Evolutionary conservation across 2,888 invertebrate species (phyloP).

Genomic region (Anaspis maculata): DNA sequence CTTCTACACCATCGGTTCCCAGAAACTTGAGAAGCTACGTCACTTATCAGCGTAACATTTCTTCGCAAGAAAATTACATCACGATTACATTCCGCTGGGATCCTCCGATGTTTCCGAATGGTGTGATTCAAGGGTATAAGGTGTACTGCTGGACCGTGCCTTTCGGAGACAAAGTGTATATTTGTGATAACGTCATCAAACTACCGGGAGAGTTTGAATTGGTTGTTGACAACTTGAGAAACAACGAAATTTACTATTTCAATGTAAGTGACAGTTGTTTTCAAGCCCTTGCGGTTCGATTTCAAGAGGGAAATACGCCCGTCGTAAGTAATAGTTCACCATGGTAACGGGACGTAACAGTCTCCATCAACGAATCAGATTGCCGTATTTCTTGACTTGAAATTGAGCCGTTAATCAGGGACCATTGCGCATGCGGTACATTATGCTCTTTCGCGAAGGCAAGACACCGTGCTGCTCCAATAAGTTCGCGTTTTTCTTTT

Average conservation of each 20-base stretch:
- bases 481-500: too few species aligned
- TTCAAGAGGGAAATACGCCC: too few species aligned
- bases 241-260: slow-evolving; percentile 60
- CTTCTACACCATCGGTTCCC: slow-evolving; percentile 72
- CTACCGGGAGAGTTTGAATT: slow-evolving; percentile 50
- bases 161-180: slow-evolving; percentile 30
- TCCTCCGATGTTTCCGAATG: slow-evolving; percentile 64
- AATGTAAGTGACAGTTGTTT: too few species aligned
- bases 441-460: too few species aligned
- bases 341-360: too few species aligned
- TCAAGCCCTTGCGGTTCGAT: too few species aligned
- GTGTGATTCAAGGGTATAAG: slow-evolving; percentile 64
- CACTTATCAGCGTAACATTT: slow-evolving; percentile 44
- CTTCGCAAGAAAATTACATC: slow-evolving; percentile 15
- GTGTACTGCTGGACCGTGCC: slow-evolving; percentile 62
- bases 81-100: slow-evolving; percentile 70
- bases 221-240: slow-evolving; percentile 47
- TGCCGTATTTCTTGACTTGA: too few species aligned
- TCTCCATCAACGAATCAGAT: too few species aligned
- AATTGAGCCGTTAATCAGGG: too few species aligned
- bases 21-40: slow-evolving; percentile 66
- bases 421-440: too few species aligned
- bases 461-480: too few species aligned
- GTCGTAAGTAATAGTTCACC: too few species aligned
- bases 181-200: slow-evolving; percentile 43